Base-by-base conservation (phyloP, 1,140 invertebrate genomes). In the Fopius arisanus region DNA sequence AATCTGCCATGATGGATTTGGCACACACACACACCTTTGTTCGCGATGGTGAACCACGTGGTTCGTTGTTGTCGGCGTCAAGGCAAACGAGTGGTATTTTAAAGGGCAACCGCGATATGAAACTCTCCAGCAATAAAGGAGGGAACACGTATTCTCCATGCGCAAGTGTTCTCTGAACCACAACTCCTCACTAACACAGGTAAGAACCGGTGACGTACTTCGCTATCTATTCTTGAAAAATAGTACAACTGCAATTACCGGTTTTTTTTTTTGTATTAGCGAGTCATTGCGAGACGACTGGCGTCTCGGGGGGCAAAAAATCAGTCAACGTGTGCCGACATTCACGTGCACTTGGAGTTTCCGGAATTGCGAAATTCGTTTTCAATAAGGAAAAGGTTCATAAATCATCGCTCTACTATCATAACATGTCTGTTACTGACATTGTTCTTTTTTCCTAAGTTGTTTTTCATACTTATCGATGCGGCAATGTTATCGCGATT, bases 61-160 rank as follows among this genome's bases (percentile, higher is more conserved):
- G 54, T 26, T 19, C 54, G 19, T 23, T 48, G 43, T 48, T 48
- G 43, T 59, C 23, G 19, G 54, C 54, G 54, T 59, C 54, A 59
- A 59, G 54, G 54, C 19, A 28, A 59, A 59, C 54, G 1, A 28
- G 54, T 59, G 54, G 54, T 59, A 59, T 59, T 59, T 59, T 59
- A 59, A 59, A 59, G 54, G 54, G 54, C 54, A 59, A 59, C 54
- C 54, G 12, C 54, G 54, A 23, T 59, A 59, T 59, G 54, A 26
- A 28, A 59, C 54, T 23, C 54, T 19, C 23, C n/a, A 48, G 6
- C 23, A 23, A 59, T 26, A 59, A 59, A 59, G 43, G 14, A 48
- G 43, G 43, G 43, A 19, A 19, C 43, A 48, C 43, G 43, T 48
- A 48, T 48, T 48, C 43, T n/a, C 4, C 40, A 48, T 48, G n/a